phyloP scores from a whole-genome alignment of 1,140 invertebrate species.

The Zaprionus kolodkinae region DNA sequence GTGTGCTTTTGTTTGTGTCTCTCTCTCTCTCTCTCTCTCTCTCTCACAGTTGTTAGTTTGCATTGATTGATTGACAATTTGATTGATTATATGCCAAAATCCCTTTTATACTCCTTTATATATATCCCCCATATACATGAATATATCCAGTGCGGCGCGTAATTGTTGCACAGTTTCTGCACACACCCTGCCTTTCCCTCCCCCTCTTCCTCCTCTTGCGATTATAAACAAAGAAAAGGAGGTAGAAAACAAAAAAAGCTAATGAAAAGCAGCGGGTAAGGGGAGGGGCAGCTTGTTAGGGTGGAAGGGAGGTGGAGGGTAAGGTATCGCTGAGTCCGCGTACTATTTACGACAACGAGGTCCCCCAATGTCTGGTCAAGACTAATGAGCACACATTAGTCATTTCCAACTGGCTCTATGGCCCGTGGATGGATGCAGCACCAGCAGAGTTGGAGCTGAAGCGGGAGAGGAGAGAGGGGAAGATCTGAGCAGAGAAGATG shows the following conservation, averaged over 20 bases:
- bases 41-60: constrained; percentile 41
- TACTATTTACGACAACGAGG: constrained; percentile 28
- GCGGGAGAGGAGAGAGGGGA: background rate
- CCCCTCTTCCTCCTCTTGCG: background rate
- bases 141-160: constrained; percentile 10
- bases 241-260: background rate
- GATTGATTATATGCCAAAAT: constrained; percentile 75
- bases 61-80: constrained; percentile 77
- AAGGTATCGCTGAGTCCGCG: background rate
- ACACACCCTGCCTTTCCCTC: too few species aligned
- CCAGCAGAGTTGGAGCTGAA: background rate
- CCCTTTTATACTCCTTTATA: constrained; percentile 38
- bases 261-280: background rate
- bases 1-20: constrained; percentile 47
- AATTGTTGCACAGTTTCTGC: constrained; percentile 42
- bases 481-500: background rate
- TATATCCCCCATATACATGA: background rate
- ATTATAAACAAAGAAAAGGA: constrained; percentile 24
- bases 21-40: background rate
- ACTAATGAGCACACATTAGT: constrained; percentile 63
- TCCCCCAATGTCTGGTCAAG: constrained; percentile 32
- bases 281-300: background rate
- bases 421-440: constrained; percentile 19
- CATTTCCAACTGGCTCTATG: constrained; percentile 31
- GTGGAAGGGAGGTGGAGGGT: background rate